A percentile compares a stretch with the other conserved stretches of the same genome.
These are phyloP conservation scores for Portunus trituberculatus DNA, from an alignment of 1,140 invertebrate genomes.

Conservation along the genomic window DNA sequence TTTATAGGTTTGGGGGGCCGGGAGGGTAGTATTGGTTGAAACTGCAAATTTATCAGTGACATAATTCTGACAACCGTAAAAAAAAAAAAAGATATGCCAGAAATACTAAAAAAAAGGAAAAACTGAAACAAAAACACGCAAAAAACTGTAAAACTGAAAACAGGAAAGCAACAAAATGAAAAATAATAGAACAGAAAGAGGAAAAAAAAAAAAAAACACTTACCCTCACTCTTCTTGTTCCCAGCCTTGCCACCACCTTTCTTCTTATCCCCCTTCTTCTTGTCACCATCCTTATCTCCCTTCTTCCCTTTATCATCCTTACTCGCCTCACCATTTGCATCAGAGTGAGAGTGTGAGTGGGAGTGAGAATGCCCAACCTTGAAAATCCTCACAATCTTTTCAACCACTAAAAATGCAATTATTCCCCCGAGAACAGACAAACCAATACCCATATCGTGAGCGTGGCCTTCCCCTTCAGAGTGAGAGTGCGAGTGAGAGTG, in stretches of 20 bases:
- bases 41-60: too few relatives aligned
- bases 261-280: conserved; percentile 50
- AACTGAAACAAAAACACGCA: too few relatives aligned
- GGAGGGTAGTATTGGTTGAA: too few relatives aligned
- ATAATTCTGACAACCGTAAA: too few relatives aligned
- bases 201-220: background rate
- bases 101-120: too few relatives aligned
- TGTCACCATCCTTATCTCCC: background rate
- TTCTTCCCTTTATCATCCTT: conserved; percentile 80
- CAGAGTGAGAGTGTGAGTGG: conserved; percentile 81
- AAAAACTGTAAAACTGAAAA: too few relatives aligned
- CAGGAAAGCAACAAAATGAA: too few relatives aligned
- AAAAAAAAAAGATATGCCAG: too few relatives aligned
- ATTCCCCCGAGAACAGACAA: conserved; percentile 95
- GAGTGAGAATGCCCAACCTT: conserved; percentile 89
- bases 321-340: conserved; percentile 78
- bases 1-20: too few relatives aligned
- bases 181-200: too few relatives aligned
- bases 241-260: conserved; percentile 28
- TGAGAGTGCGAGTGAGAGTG: conserved; percentile 83
- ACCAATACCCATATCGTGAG: conserved; percentile 92
- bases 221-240: conserved; percentile 41
- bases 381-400: conserved; percentile 94
- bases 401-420: conserved; percentile 93
- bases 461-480: conserved; percentile 82